Base-by-base conservation (phyloP, 1,140 invertebrate species). In the Samia ricini region DNA sequence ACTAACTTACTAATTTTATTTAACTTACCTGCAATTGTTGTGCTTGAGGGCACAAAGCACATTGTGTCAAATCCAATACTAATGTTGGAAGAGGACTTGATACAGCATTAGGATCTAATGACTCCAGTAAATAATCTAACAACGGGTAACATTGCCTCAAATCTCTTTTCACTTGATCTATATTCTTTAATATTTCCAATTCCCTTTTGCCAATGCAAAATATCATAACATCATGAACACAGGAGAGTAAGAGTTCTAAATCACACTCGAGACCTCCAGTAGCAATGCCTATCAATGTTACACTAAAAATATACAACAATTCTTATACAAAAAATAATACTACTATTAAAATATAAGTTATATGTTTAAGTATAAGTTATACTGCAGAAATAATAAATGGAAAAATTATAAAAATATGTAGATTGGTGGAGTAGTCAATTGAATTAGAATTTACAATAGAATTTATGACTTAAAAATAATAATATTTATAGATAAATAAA, bases 91-190 rank as follows among this genome's bases (percentile, higher is more conserved):
- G 92, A 36, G 90, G 83, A 63, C 89, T 91, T 52, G 83, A 90
- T 61, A 92, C 91, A 68, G 93, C 92, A 61, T 93, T 93, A 66
- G 92, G 92, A 75, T 95, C 94, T 51, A 95, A 78, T 22, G 94
- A 94, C 61, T 96, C 94, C 63, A 97, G 84, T 4, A 97, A 83
- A 76, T 91, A 93, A 79, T 97, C 96, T 51, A 97, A 91, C 20
- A 96, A 90, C 1, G 93, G 92, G 88, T 94, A 95, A 71, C 94
- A 95, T 73, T 95, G 93, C 72, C 95, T 92, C 58, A 97, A 90
- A 69, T 97, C 95, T 83, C 93, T 92, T 79, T 97, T 97, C 20
- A 97, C 89, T 77, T 95, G 92, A 76, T 97, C 96, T 49, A 96
- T 89, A 86, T 95, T 97, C 75, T 94, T 93, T 36, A 94, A 92